Evolutionary conservation across 2,888 invertebrate species (phyloP), one percentile per base, ranked within the genome.

Genomic region (Caenorhabditis sp.): DNA sequence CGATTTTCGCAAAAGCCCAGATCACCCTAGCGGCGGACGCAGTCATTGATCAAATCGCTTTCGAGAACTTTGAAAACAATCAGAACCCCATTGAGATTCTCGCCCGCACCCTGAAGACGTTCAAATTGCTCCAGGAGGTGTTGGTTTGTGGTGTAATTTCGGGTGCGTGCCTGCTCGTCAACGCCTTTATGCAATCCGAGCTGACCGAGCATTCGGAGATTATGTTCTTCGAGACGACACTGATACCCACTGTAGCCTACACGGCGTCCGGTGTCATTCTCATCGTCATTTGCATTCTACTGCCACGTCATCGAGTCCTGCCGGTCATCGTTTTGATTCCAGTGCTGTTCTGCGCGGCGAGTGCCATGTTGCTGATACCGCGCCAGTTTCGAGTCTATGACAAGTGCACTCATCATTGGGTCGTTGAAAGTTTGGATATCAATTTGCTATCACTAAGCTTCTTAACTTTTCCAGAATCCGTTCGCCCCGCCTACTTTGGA

Each of bases 31-130:
- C 76, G 0, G 67, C 76, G 1, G 76, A 76, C 28, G 67, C 76
- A 0, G 76, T 76, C 15, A 76, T 76, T 44, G 76, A 76, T 61
- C 67, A 76, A 32, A 76, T 76, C n/a, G 76, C 76, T 0, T 76
- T 76, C 28, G 76, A 76, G 22, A 56, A 61, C 13, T 76, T 76
- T 32, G 76, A 76, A 47, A 67, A 76, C 51, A 67, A 67, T 13
- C 44, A 60, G 3, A 76, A 51, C 15, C 32, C 76, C 9, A 76
- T 76, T 6, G 76, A 76, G 15, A 61, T 76, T 18, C 28, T 76
- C 9, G 32, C 32, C 28, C 51, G 67, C 20, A 76, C 76, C 11
- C 35, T 76, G 22, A 67, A 60, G 20, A 58, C 76, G n/a, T 67
- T 67, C 53, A 76, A 76, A 28, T 15, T 65, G 26, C 40, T 76